phyloP scores from a whole-genome alignment of 2,113 vertebrate genomes.

The Pelvicachromis taeniatus region DNA sequence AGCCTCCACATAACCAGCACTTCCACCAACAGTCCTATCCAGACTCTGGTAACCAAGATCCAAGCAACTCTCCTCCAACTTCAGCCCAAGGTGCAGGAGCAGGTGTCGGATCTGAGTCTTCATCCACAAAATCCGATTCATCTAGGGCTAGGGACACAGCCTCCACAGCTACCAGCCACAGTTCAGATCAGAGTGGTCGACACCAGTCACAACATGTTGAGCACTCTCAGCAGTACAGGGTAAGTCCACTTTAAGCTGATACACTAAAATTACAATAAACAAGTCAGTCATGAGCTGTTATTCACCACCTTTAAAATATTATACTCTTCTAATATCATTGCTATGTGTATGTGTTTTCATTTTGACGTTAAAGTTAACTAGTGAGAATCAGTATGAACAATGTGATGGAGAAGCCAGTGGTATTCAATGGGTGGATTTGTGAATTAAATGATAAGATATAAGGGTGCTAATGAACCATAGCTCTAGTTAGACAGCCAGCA shows the following conservation, averaged over 20 bases:
- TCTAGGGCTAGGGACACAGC: conserved; percentile 38
- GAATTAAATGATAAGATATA: background rate
- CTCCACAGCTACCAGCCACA: conserved; percentile 42
- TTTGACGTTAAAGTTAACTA: background rate
- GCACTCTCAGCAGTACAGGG: conserved; percentile 30
- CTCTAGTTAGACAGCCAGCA: background rate
- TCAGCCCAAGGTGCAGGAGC: background rate
- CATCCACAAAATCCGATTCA: conserved; percentile 63
- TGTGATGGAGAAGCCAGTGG: background rate
- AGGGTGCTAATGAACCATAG: background rate
- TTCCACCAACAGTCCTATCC: background rate
- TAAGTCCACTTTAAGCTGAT: conserved; percentile 36
- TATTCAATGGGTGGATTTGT: background rate
- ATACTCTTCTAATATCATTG: background rate
- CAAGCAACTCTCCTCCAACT: background rate
- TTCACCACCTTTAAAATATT: background rate
- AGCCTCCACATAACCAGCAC: background rate
- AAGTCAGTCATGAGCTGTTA: background rate
- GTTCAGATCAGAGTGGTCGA: conserved; percentile 44
- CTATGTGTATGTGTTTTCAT: background rate
- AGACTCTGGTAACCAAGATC: background rate
- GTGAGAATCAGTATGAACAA: background rate
- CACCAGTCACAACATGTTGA: conserved; percentile 20
- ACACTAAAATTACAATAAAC: background rate
- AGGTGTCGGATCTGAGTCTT: conserved; percentile 52